Evolutionary conservation across 1,140 invertebrate species (phyloP).

Genomic region (Megalopta genalis): DNA sequence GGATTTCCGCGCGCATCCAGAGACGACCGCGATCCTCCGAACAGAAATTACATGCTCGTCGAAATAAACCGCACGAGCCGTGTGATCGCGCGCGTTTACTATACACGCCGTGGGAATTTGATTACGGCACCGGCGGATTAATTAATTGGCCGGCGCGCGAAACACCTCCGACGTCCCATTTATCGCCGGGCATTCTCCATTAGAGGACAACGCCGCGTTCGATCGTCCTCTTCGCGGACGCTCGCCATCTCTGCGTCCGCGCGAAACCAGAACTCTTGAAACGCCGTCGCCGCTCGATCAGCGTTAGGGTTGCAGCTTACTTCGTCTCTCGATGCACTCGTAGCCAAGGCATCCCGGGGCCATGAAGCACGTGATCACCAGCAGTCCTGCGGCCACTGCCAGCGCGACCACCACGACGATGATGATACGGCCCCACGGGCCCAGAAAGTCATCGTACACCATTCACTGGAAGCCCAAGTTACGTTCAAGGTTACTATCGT

Average conservation of each 20-base stretch:
- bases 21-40: too few relatives aligned
- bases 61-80: not conserved
- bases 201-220: not conserved
- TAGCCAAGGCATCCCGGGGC: constrained; percentile 78
- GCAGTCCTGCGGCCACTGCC: constrained; percentile 69
- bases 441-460: constrained; percentile 73
- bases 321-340: constrained; percentile 71
- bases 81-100: too few relatives aligned
- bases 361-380: constrained; percentile 78
- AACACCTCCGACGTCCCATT: too few relatives aligned
- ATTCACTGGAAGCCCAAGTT: constrained; percentile 70
- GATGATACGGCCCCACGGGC: constrained; percentile 78
- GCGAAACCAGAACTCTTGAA: too few relatives aligned
- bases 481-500: constrained; percentile 24
- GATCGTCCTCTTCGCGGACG: too few relatives aligned
- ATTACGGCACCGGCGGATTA: too few relatives aligned
- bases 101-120: too few relatives aligned
- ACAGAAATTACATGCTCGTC: not conserved
- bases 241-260: too few relatives aligned
- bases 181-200: not conserved
- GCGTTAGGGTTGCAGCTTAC: constrained; percentile 63
- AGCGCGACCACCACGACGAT: constrained; percentile 70
- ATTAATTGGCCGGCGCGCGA: too few relatives aligned
- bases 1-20: too few relatives aligned
- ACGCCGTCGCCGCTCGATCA: too few relatives aligned